Evolutionary conservation across 2,797 vertebrate species (phyloP).

Genomic region (Cygnus olor): DNA sequence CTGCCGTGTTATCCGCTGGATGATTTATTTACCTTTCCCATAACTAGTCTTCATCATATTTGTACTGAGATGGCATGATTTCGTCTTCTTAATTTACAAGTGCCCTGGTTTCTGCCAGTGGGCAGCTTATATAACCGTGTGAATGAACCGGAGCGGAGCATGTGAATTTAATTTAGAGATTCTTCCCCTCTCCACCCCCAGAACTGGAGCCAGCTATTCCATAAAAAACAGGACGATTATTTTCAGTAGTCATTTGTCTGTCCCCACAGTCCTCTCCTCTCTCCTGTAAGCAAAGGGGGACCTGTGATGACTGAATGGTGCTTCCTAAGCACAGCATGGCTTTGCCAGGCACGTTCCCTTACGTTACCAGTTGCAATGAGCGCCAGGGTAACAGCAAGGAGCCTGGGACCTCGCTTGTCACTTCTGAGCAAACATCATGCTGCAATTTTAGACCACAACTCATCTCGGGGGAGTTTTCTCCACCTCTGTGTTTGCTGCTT

Average conservation of each 20-base stretch:
- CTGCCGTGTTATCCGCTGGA: not conserved
- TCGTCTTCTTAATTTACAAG: not conserved
- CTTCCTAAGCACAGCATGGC: not conserved
- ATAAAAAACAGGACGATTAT: accelerated
- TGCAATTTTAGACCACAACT: not conserved
- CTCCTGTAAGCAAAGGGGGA: not conserved
- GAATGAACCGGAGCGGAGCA: not conserved
- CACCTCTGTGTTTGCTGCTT: not conserved
- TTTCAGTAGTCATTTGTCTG: not conserved
- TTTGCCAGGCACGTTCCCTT: not conserved
- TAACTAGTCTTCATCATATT: not conserved
- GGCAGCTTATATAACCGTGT: not conserved
- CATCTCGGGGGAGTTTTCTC: not conserved
- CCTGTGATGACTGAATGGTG: not conserved
- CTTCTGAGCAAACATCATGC: not conserved
- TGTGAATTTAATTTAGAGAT: not conserved
- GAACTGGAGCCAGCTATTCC: not conserved
- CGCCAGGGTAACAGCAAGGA: not conserved
- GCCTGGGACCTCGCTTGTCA: not conserved
- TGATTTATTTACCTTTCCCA: not conserved
- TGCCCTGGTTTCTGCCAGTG: not conserved
- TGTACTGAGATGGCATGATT: not conserved
- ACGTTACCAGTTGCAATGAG: not conserved
- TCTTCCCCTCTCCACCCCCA: not conserved
- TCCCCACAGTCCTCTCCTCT: accelerated